Evolutionary conservation across 2,113 vertebrate species (phyloP).

Genomic region (Epinephelus lanceolatus): DNA sequence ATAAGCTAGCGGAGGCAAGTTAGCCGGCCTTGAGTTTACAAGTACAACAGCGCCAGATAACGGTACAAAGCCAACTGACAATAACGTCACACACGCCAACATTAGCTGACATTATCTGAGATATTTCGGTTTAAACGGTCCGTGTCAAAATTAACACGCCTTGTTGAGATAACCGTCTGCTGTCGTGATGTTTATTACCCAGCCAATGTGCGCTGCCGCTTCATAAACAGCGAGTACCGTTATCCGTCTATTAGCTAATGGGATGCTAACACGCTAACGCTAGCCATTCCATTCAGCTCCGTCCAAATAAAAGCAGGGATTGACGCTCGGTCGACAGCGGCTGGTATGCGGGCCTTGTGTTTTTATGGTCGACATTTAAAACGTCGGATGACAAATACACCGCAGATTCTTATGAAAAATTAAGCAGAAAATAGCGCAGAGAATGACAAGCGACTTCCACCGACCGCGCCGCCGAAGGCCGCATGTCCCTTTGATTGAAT

Average conservation of each 20-base stretch:
- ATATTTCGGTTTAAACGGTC: not conserved
- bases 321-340: conserved; percentile 8
- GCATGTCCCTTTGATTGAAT: conserved; percentile 69
- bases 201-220: not conserved
- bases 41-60: conserved; percentile 24
- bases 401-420: not conserved
- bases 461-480: conserved; percentile 70
- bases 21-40: conserved; percentile 35
- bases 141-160: rapidly evolving
- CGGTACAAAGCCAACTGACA: not conserved
- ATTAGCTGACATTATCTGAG: rapidly evolving
- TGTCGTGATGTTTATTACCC: rapidly evolving
- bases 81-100: not conserved
- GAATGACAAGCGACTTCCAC: conserved; percentile 52
- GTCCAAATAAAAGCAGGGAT: conserved; percentile 15
- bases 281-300: conserved; percentile 50
- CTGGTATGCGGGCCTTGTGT: rapidly evolving
- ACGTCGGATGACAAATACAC: rapidly evolving
- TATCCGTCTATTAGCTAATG: conserved; percentile 37
- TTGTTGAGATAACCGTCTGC: rapidly evolving
- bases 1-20: not conserved
- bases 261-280: conserved; percentile 48
- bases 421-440: not conserved
- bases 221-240: conserved; percentile 10
- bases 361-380: rapidly evolving